phyloP scores from a whole-genome alignment of 2,888 invertebrate species.

The Sycophila texana region DNA sequence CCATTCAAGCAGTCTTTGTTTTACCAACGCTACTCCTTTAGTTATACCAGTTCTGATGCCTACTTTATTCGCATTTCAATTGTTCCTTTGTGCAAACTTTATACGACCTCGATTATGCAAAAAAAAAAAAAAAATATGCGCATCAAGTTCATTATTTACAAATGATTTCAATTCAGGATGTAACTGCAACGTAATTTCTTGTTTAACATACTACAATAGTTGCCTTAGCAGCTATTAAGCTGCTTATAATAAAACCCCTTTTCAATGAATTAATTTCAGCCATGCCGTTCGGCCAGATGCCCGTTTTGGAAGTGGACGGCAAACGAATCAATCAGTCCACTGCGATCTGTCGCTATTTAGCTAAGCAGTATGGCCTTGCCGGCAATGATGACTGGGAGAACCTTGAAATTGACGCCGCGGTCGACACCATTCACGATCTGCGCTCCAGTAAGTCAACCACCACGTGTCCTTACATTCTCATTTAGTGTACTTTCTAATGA shows the following conservation, averaged over 20 bases:
- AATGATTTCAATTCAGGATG: no score
- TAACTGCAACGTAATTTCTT: no score
- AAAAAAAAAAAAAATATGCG: no score
- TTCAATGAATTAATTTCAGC: slow-evolving; percentile 68
- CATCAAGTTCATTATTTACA: no score
- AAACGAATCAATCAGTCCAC: slow-evolving; percentile 79
- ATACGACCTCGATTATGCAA: no score
- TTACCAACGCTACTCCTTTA: no score
- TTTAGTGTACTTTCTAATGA: background rate
- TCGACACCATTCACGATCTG: slow-evolving; percentile 80
- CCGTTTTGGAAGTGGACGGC: slow-evolving; percentile 81
- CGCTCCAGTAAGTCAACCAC: slow-evolving; percentile 77
- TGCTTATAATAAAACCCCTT: no score
- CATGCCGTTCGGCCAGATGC: slow-evolving; percentile 82
- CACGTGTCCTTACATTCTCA: background rate
- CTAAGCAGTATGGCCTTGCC: slow-evolving; percentile 78
- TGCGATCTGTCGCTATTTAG: slow-evolving; percentile 81
- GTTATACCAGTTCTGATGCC: no score
- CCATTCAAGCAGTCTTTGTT: no score
- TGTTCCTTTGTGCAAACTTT: no score
- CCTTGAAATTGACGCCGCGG: slow-evolving; percentile 80
- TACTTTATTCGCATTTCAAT: no score
- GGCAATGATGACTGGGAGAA: slow-evolving; percentile 79
- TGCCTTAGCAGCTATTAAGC: background rate
- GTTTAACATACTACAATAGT: no score